Evolutionary conservation across 2,797 vertebrate genomes (phyloP), one percentile per base, ranked within the genome.

Genomic region (Aplochiton taeniatus): DNA sequence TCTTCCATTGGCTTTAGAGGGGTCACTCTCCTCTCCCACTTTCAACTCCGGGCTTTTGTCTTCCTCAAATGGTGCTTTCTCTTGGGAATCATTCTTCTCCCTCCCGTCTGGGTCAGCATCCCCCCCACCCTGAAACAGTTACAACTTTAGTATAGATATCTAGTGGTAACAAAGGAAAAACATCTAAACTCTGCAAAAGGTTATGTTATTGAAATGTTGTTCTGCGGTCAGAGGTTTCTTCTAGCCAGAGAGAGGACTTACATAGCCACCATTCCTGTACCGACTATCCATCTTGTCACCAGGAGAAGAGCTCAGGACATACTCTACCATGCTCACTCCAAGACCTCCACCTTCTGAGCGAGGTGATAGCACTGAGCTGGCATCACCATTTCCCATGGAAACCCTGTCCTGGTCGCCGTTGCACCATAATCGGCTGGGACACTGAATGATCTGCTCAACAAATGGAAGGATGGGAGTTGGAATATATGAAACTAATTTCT

Each of bases 271-370:
- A 52, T 99, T 99, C 86, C 96, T 94, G 93, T 98, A 98, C 78
- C 95, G 95, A 66, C 93, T 91, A 66, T 99, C 97, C 92, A 98
- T 93, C 94, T 99, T 98, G 90, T 99, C 97, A 61, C 97, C 97
- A 57, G 97, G 97, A 77, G 97, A 99, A 58, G 97, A 99, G 91
- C 97, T 98, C 83, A 99, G 91, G 69, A 99, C 97, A 74, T 99
- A 99, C 89, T 99, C 97, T 91, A 98, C 97, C 97, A 99, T 99
- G 94, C 97, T 99, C 88, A 98, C 97, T 58, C 97, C 97, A 50
- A 99, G 92, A 72, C 97, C 97, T 71, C 97, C 96, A 73, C 96
- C 97, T 90, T 99, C 97, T 74, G 97, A 99, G 84, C 97, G 95
- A 74, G 97, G 97, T 77, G 97, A 99, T 84, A 99, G 92, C 73